A percentile compares a stretch with the other conserved stretches of the same genome.
Evolutionary conservation across 2,888 invertebrate genomes (phyloP).

Genomic region (Stenichneumon culpator): DNA sequence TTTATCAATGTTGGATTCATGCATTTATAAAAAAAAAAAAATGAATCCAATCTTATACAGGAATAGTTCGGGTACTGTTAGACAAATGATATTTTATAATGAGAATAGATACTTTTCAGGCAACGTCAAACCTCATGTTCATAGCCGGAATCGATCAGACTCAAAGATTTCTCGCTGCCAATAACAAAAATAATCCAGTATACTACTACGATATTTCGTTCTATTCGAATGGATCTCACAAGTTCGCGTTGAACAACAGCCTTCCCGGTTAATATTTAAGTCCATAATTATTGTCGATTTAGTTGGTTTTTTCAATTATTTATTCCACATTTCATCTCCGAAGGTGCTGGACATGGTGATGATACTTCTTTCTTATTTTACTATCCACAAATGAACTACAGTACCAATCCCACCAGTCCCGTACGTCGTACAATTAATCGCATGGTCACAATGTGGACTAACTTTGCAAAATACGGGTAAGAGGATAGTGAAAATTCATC

Average conservation of each 20-base stretch:
- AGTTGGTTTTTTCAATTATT: neutral
- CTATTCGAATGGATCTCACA: constrained; percentile 27
- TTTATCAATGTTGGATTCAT: constrained; percentile 14
- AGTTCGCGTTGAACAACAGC: neutral
- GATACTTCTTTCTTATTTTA: constrained; percentile 58
- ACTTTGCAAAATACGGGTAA: too few relatives aligned
- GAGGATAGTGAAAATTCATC: neutral
- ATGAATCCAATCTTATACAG: neutral
- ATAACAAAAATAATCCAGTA: constrained; percentile 2
- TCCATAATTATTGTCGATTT: neutral
- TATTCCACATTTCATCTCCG: constrained; percentile 44
- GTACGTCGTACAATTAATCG: constrained; percentile 40
- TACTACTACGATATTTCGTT: constrained; percentile 73
- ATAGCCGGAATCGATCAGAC: constrained; percentile 72
- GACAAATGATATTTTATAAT: neutral
- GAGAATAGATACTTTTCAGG: constrained; percentile 55
- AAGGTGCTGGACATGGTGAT: constrained; percentile 60
- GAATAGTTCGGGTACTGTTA: neutral
- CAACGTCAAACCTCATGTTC: constrained; percentile 63
- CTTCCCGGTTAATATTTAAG: constrained; percentile 23
- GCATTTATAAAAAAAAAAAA: too few relatives aligned
- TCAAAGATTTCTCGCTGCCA: constrained; percentile 66
- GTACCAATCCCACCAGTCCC: constrained; percentile 33
- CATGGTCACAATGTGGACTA: constrained; percentile 48
- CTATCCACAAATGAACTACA: constrained; percentile 12